These are phyloP conservation scores for Rhabdomys pumilio DNA, from an alignment of 2,797 vertebrate genomes.

Conservation along the genomic window DNA sequence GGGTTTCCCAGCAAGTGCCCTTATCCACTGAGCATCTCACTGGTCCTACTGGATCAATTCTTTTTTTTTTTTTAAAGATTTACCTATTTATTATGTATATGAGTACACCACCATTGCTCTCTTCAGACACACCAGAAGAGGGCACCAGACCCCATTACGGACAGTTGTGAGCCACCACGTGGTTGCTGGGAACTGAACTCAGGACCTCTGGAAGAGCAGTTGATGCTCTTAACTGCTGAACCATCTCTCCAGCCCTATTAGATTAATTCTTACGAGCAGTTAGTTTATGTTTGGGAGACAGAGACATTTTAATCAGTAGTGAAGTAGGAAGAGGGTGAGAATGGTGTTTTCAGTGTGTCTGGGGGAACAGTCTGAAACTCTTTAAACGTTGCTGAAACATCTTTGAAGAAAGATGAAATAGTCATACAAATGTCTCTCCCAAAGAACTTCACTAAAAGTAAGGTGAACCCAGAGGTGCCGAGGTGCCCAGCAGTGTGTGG, in stretches of 20 bases:
- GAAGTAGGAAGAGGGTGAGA: neutral
- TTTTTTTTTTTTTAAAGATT: neutral
- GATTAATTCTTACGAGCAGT: neutral
- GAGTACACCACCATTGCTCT: too few species aligned
- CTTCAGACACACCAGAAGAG: too few species aligned
- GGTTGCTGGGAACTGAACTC: too few species aligned
- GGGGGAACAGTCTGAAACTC: neutral
- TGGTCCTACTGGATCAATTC: constrained; percentile 17
- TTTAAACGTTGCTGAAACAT: constrained; percentile 52
- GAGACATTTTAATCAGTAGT: neutral
- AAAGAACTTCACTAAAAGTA: constrained; percentile 13
- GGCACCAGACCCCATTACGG: too few species aligned
- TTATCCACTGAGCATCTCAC: neutral
- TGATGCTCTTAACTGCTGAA: neutral
- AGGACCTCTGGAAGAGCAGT: too few species aligned
- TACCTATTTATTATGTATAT: too few species aligned
- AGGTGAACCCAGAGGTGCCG: neutral
- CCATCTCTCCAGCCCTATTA: neutral
- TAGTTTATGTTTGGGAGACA: neutral
- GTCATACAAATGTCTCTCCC: neutral
- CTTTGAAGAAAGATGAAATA: constrained; percentile 29
- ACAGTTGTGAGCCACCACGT: too few species aligned
- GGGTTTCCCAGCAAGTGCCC: neutral
- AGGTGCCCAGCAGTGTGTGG: neutral
- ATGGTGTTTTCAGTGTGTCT: constrained; percentile 10